Base-by-base conservation (phyloP, 2,888 invertebrate species). In the Bombylius discolor region DNA sequence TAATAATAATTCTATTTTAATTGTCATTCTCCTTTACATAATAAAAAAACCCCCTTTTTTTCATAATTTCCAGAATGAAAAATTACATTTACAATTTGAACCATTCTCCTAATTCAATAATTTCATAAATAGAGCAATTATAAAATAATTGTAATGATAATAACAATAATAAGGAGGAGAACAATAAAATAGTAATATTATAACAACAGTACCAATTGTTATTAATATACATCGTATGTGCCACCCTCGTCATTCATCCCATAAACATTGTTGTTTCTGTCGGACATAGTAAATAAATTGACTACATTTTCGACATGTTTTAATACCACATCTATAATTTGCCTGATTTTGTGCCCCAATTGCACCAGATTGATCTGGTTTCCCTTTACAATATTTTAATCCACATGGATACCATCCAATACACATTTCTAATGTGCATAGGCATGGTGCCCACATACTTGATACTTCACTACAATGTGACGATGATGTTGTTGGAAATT, bases 331-430 rank as follows among this genome's bases (percentile, higher is more conserved):
- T 53, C 95, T 81, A 76, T 94, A 95, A 80, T 82, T 79, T 75
- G 83, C 70, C 55, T 61, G 58, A 53, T 80, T 82, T 62, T 79
- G 79, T 31, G 74, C 70, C 50, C 71, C 73, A 62, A 73, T 73
- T 52, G 75, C 62, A 47, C 58, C 60, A 32, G 60, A 59, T 57
- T 64, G 64, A 62, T 81, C 80, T 49, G 83, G 82, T 71, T 87
- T 87, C 49, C 87, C 87, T 67, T 91, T 89, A 76, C 96, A 96
- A 76, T 93, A 96, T 70, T 95, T 95, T 48, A 96, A 78, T 32
- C 92, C 93, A 72, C 95, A 96, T 0, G 96, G 95, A 74, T 93
- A 96, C 95, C 95, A 96, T 54, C 92, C 92, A 53, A 95, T 85
- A 72, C 93, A 93, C 60, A 86, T 82, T 78, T 93, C 89, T 64